Evolutionary conservation across 2,888 invertebrate genomes (phyloP).

Genomic region (Deladenus siricidicola): DNA sequence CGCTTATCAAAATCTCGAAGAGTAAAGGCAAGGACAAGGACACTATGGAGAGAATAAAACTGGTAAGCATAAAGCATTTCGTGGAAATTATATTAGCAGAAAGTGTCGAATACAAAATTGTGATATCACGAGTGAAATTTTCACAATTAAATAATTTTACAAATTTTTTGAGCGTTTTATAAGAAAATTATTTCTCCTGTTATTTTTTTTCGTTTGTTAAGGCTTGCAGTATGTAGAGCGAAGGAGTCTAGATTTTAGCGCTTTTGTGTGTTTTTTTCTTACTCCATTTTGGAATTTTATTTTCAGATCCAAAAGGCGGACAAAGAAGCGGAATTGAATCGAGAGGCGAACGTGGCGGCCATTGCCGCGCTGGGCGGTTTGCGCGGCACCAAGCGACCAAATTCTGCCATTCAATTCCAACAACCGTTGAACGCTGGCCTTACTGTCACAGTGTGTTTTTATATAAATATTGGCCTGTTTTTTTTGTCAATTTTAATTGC

Average conservation of each 20-base stretch:
- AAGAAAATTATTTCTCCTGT: too few species aligned
- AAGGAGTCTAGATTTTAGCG: too few species aligned
- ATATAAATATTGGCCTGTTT: not conserved
- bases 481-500: not conserved
- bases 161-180: not conserved
- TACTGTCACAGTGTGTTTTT: constrained; percentile 2
- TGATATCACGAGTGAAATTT: constrained; percentile 2
- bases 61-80: constrained; percentile 57
- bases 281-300: not conserved
- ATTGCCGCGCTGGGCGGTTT: constrained; percentile 41
- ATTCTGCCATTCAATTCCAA: not conserved
- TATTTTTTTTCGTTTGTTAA: too few species aligned
- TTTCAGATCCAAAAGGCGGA: constrained; percentile 45
- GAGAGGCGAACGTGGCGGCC: constrained; percentile 51
- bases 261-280: not conserved
- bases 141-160: not conserved
- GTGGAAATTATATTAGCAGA: too few species aligned
- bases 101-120: too few species aligned
- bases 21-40: constrained; percentile 62
- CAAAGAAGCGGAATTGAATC: constrained; percentile 43
- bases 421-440: constrained; percentile 2
- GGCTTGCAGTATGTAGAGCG: too few species aligned
- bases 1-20: constrained; percentile 75
- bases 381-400: constrained; percentile 20
- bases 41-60: constrained; percentile 84